These are phyloP conservation scores for Cladorhizidae sp. DNA, from an alignment of 37 sponge, comb jelly and placozoan species.

Conservation along the genomic window DNA sequence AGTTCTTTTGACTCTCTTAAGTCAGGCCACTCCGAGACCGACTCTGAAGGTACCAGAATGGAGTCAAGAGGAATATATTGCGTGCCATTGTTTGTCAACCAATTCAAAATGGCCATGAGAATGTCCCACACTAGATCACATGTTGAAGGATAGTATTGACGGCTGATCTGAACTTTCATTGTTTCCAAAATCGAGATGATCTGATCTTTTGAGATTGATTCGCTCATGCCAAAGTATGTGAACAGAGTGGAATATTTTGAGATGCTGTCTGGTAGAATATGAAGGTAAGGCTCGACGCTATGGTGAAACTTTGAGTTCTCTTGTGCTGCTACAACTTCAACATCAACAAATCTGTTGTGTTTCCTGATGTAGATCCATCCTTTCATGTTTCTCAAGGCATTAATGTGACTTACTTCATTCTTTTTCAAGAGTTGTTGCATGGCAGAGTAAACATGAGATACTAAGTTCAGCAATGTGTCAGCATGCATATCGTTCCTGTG, in stretches of 20 bases:
- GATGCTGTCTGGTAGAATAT: constrained; percentile 35
- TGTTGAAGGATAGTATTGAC: neutral
- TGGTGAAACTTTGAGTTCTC: constrained; percentile 18
- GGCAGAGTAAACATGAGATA: neutral
- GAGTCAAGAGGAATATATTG: neutral
- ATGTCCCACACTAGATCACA: constrained; percentile 31
- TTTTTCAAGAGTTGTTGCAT: too few relatives aligned
- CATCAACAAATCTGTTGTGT: constrained; percentile 29
- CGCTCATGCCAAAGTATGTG: constrained; percentile 28
- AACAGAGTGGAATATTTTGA: constrained; percentile 27
- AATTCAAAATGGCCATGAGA: constrained; percentile 47
- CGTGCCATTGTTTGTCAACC: constrained; percentile 43
- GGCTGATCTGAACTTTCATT: constrained; percentile 20
- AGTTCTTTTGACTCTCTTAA: constrained; percentile 1
- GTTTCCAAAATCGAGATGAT: constrained; percentile 34
- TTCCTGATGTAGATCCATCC: constrained; percentile 42
- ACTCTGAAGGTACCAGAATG: constrained; percentile 38
- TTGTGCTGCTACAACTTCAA: constrained; percentile 7
- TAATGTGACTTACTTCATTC: too few relatives aligned
- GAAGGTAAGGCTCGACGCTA: constrained; percentile 43
- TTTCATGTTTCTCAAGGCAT: neutral
- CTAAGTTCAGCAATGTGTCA: neutral
- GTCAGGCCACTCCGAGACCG: constrained; percentile 13
- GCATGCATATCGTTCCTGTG: constrained; percentile 3
- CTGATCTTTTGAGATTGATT: constrained; percentile 10